Conservation (phyloP, 2,888 invertebrate genomes). For the Eugnorisma glareosa region DNA sequence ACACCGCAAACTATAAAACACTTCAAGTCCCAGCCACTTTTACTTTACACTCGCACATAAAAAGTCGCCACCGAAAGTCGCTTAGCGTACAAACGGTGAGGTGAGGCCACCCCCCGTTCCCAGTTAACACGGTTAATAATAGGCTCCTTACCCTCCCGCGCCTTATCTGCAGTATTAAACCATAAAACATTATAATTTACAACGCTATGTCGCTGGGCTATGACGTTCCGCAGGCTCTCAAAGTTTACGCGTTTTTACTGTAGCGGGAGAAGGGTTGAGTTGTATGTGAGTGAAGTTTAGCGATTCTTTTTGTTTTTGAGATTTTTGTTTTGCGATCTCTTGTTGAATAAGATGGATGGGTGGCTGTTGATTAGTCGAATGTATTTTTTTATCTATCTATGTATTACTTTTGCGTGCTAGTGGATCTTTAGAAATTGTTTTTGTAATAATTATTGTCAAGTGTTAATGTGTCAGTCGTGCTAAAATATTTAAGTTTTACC, state of each 20-base stretch:
- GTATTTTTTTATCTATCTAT: too few species aligned
- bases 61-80: slow-evolving; percentile 66
- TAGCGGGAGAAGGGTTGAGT: slow-evolving; percentile 53
- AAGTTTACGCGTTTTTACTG: slow-evolving; percentile 72
- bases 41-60: slow-evolving; percentile 46
- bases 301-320: not conserved
- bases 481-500: not conserved
- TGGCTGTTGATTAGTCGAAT: not conserved
- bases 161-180: slow-evolving; percentile 91
- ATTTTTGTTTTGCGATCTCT: not conserved
- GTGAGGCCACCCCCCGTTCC: slow-evolving; percentile 68
- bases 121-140: slow-evolving; percentile 89
- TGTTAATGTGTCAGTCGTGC: not conserved
- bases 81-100: slow-evolving; percentile 60
- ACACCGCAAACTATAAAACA: slow-evolving; percentile 50
- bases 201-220: slow-evolving; percentile 84
- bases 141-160: slow-evolving; percentile 86
- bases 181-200: slow-evolving; percentile 91
- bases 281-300: not conserved
- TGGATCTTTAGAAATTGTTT: not conserved
- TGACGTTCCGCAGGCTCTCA: slow-evolving; percentile 85
- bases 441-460: not conserved
- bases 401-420: not conserved
- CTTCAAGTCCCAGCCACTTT: slow-evolving; percentile 46
- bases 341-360: not conserved